Percentiles rank a stretch among this genome's conserved stretches.
Conservation (phyloP, 2,797 vertebrate species). For the Chloroceryle inda region DNA sequence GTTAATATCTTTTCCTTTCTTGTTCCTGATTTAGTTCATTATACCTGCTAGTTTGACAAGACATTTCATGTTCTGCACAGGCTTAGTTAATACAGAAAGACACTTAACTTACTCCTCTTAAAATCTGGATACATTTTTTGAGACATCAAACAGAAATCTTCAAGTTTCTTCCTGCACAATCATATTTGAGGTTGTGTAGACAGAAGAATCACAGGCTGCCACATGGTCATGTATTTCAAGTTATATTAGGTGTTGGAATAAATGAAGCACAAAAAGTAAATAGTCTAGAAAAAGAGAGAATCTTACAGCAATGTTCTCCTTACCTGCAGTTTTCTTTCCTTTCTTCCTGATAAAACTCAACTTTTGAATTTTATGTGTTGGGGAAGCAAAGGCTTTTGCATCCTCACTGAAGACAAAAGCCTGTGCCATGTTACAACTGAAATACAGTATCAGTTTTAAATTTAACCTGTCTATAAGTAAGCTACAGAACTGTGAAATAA, state of each 20-base stretch:
- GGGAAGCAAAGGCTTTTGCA: background rate
- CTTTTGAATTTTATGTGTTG: background rate
- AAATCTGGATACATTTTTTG: background rate
- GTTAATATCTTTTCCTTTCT: background rate
- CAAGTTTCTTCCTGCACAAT: background rate
- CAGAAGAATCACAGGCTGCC: background rate
- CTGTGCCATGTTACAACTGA: background rate
- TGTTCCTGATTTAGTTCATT: background rate
- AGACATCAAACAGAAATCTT: background rate
- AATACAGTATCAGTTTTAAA: constrained; percentile 1
- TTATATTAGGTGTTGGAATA: background rate
- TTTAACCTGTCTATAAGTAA: background rate
- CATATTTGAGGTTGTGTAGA: background rate
- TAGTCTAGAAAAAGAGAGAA: background rate
- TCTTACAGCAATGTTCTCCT: background rate
- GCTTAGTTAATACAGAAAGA: background rate
- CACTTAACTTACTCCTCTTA: background rate
- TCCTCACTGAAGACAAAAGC: background rate
- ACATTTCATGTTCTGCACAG: background rate
- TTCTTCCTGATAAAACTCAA: background rate
- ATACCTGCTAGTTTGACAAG: background rate
- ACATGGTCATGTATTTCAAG: background rate
- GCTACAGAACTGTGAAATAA: background rate
- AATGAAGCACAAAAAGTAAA: background rate
- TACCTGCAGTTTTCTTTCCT: background rate